Base-by-base conservation (phyloP, 2,888 invertebrate genomes). In the Metallyticus violacea region DNA sequence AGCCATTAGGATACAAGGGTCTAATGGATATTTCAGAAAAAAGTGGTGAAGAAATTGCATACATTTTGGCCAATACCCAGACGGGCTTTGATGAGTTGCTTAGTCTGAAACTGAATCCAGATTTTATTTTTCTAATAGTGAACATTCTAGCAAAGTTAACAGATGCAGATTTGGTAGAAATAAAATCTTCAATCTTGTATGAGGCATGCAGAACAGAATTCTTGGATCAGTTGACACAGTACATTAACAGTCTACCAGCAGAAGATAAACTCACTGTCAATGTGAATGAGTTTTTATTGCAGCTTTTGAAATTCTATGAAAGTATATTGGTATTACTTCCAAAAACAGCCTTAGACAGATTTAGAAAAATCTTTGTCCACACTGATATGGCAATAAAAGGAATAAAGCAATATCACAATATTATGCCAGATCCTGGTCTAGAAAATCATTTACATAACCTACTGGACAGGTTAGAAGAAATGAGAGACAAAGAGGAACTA, bases 1-100 rank as follows among this genome's bases (percentile, higher is more conserved):
- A 62, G 15, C 4, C 15, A 6, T 40, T 62, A 62, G 40, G 40
- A 0, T 62, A 62, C 15, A 26, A 26, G 25, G 26, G 82, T 26
- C 25, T 82, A 5, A 26, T 40, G 5, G 9, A 62, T 25, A n/a
- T 82, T 1, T 76, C 76, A 62, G 82, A 82, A 82, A 29, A 62
- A 22, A 26, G 26, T 76, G 40, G 82, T 26, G 7, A 27, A 30
- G 90, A 91, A 88, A 90, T 93, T 86, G 92, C 91, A 79, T 89
- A 92, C 78, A 92, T 92, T 91, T 90, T 93, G 4, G 90, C 92
- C 6, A 91, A 92, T 83, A 90, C 92, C 85, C 81, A 87, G 22
- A 91, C 92, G 1, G 93, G 93, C 0, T 93, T 93, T 89, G 92
- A 92, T 91, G 91, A 92, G 82, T 91, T 93, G 9, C 89, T 93